Evolutionary conservation across 2,113 vertebrate genomes (phyloP).

Genomic region (Pholis gunnellus): DNA sequence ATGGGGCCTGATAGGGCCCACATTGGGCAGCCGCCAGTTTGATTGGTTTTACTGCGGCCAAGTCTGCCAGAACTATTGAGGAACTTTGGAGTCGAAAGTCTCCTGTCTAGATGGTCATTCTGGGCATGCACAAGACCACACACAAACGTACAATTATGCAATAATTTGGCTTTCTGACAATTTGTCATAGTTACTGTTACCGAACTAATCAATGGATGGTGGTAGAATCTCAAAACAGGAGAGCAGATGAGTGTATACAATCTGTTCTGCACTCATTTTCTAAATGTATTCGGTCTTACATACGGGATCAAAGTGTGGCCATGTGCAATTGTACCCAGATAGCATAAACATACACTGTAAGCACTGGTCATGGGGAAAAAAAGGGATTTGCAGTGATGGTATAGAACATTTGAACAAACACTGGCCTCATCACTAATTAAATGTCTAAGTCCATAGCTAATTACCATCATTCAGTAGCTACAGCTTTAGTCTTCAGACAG

Average conservation of each 20-base stretch:
- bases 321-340: neutral
- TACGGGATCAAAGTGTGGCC: conserved; percentile 4
- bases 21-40: conserved; percentile 36
- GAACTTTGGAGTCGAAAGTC: conserved; percentile 42
- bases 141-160: conserved; percentile 38
- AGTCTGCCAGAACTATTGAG: conserved; percentile 37
- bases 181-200: neutral
- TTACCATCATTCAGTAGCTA: conserved; percentile 34
- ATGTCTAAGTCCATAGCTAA: conserved; percentile 24
- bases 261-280: neutral
- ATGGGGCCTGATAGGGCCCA: conserved; percentile 59
- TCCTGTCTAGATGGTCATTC: conserved; percentile 29
- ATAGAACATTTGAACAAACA: neutral
- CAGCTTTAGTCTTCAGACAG: neutral
- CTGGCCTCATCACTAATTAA: conserved; percentile 7
- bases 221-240: conserved; percentile 1
- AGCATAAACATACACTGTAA: neutral
- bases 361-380: neutral
- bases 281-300: neutral
- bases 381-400: conserved; percentile 25
- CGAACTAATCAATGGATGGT: conserved; percentile 38
- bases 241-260: neutral
- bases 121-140: conserved; percentile 22
- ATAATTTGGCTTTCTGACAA: conserved; percentile 28
- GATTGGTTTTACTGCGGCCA: conserved; percentile 51